Percentiles rank a stretch among this genome's conserved stretches.
These are phyloP conservation scores for Drosophila hamatofila DNA, from an alignment of 2,888 invertebrate species.

Conservation along the genomic window DNA sequence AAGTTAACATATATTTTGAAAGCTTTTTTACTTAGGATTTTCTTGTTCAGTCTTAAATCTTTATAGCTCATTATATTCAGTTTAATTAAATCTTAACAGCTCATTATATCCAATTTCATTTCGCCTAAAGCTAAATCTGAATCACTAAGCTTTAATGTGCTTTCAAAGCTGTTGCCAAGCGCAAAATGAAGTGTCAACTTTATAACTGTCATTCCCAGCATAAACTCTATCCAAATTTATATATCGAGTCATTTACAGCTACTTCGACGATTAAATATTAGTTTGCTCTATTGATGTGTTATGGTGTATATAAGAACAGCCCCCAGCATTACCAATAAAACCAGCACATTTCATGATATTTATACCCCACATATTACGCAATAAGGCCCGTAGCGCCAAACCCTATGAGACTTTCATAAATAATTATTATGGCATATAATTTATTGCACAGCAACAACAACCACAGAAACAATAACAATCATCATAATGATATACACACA, in stretches of 20 bases:
- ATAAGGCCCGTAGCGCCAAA: constrained; percentile 33
- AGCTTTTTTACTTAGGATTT: no score
- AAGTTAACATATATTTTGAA: no score
- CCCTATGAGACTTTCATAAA: constrained; percentile 58
- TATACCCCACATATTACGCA: constrained; percentile 34
- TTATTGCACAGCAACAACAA: constrained; percentile 57
- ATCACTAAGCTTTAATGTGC: not conserved
- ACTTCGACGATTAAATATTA: not conserved
- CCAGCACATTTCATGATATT: constrained; percentile 31
- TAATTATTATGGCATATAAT: constrained; percentile 72
- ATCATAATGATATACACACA: constrained; percentile 45
- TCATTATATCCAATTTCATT: not conserved
- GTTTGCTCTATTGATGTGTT: constrained; percentile 2
- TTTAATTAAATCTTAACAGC: no score
- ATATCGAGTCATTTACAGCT: not conserved
- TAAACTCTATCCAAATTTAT: not conserved
- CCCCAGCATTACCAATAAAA: constrained; percentile 31
- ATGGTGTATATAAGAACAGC: constrained; percentile 13
- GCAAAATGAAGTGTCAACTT: not conserved
- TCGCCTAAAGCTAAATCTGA: not conserved
- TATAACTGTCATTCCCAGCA: not conserved
- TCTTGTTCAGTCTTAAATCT: not conserved
- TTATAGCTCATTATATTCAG: no score
- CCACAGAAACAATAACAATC: constrained; percentile 57
- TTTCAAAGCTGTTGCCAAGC: constrained; percentile 4